Base-by-base conservation (phyloP, 2,113 vertebrate genomes). In the Larimichthys crocea region DNA sequence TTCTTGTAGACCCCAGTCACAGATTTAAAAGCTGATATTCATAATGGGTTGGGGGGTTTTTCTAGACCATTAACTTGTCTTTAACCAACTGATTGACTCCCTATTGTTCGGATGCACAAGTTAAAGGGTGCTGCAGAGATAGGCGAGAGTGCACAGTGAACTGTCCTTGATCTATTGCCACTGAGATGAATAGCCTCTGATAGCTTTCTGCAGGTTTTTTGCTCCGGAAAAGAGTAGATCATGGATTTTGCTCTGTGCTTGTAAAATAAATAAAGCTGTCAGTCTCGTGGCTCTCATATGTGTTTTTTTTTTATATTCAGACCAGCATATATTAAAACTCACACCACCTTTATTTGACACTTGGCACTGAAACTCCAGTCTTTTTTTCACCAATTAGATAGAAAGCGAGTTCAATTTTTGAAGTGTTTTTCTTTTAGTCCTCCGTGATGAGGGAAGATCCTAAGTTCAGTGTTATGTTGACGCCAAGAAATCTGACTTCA, bases 341-440 rank as follows among this genome's bases (percentile, higher is more conserved):
- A 35, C 10, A 29, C 15, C 31, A 63, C 0, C 67, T 83, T 66
- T 52, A 50, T 75, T 78, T 81, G 82, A 49, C 60, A 55, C n/a
- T 35, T 49, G 61, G 24, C 63, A 5, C 56, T 42, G 10, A 61
- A 55, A 56, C 1, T 2, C 20, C 12, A 26, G 6, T 55, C 2
- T 65, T 26, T 82, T 29, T 67, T 70, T 3, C 2, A 3, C 26
- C 61, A 75, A 80, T 75, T 72, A 31, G 35, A 64, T 68, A 24
- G 63, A 77, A 73, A 85, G 46, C 49, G 50, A 44, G 11, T 70
- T 60, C 0, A 40, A 59, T 84, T 78, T 83, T 67, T 73, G 3
- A 69, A 86, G 69, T 68, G 46, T 74, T 40, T 40, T 78, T 67
- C 52, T 6, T 65, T 55, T 24, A 56, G 60, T 60, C 52, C 12